Percentiles rank a stretch among this genome's conserved stretches.
Conservation (phyloP, 1,140 invertebrate genomes). For the Dryas iulia region DNA sequence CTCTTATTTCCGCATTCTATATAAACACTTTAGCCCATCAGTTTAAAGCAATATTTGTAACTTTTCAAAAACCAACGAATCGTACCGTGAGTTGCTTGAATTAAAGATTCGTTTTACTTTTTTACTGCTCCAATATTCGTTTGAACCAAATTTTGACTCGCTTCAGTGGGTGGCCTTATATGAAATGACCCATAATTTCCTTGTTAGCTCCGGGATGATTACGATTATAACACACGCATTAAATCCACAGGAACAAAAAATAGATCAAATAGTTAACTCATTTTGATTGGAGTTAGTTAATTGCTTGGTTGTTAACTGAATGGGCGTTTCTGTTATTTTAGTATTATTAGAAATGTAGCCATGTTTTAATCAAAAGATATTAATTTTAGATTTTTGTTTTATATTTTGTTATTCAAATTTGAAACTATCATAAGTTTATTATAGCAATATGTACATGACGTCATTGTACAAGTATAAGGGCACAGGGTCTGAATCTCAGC, state of each 20-base stretch:
- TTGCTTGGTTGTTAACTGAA: not conserved
- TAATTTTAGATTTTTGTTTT: not conserved
- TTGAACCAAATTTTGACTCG: slow-evolving; percentile 66
- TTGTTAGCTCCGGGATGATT: slow-evolving; percentile 62
- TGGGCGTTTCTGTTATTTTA: not conserved
- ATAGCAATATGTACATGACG: too few relatives aligned
- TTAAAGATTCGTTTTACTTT: slow-evolving; percentile 3
- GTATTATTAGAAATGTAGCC: not conserved
- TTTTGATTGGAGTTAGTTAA: not conserved
- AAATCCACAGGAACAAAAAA: slow-evolving; percentile 33
- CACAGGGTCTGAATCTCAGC: too few relatives aligned
- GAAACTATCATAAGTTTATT: too few relatives aligned
- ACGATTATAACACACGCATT: slow-evolving; percentile 61
- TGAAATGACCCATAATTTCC: slow-evolving; percentile 72
- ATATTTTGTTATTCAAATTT: too few relatives aligned
- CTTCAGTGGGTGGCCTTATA: slow-evolving; percentile 64
- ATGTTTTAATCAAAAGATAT: not conserved
- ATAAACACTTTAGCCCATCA: too few relatives aligned
- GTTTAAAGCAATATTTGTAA: too few relatives aligned
- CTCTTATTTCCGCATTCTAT: too few relatives aligned
- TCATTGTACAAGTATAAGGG: too few relatives aligned
- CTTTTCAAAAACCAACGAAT: not conserved
- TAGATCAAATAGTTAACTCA: slow-evolving; percentile 23
- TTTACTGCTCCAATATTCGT: slow-evolving; percentile 39
- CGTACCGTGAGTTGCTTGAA: not conserved